phyloP scores from a whole-genome alignment of 2,113 vertebrate genomes.

The Nymphicus hollandicus region DNA sequence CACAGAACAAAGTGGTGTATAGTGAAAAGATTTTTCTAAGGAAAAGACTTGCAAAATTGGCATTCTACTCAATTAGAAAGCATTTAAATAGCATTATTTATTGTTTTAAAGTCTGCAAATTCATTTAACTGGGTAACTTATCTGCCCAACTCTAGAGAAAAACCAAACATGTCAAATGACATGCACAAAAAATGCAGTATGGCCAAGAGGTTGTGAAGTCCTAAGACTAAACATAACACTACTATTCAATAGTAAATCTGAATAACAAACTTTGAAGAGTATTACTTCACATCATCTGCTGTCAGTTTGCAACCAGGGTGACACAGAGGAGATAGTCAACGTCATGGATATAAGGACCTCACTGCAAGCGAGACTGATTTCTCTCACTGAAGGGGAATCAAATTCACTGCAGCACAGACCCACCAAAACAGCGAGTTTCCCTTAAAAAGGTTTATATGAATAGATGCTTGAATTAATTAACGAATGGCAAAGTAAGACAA shows the following conservation, averaged over 20 bases:
- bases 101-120: background rate
- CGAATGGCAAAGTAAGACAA: background rate
- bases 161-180: background rate
- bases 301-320: background rate
- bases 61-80: background rate
- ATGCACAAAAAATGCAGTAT: background rate
- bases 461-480: accelerated
- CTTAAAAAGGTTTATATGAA: background rate
- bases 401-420: background rate
- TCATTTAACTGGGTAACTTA: background rate
- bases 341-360: accelerated
- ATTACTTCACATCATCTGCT: background rate
- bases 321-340: background rate
- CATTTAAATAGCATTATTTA: background rate
- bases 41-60: background rate
- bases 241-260: background rate
- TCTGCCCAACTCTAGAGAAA: background rate
- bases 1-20: background rate
- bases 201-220: background rate
- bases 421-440: background rate
- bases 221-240: background rate
- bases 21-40: background rate
- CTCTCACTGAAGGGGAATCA: background rate
- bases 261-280: background rate
- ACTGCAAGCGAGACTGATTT: accelerated